These are phyloP conservation scores for Natrix natrix DNA, from an alignment of 2,797 vertebrate genomes.

Conservation along the genomic window DNA sequence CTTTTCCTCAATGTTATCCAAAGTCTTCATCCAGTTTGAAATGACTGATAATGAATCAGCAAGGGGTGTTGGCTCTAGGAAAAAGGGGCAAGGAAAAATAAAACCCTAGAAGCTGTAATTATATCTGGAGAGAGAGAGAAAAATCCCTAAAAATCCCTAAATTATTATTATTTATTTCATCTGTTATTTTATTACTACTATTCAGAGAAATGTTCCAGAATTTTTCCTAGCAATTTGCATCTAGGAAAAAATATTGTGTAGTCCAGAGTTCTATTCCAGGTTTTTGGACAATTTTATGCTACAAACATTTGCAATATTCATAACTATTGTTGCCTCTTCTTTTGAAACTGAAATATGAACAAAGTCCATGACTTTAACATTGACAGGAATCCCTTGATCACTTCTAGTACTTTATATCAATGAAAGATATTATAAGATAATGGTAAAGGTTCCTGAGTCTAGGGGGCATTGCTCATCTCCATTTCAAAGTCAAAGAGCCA, in stretches of 20 bases:
- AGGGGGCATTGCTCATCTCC: too few relatives aligned
- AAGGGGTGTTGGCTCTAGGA: not conserved
- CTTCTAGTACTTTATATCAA: constrained; percentile 3
- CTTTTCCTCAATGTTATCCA: constrained; percentile 1
- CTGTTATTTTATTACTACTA: not conserved
- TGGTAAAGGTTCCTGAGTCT: too few relatives aligned
- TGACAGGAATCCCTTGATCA: not conserved
- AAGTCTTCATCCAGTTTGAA: constrained; percentile 2
- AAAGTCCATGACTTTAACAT: not conserved
- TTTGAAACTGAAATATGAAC: not conserved
- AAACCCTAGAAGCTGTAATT: not conserved
- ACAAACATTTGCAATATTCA: not conserved
- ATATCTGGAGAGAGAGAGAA: not conserved
- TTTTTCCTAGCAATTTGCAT: not conserved
- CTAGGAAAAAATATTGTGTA: not conserved
- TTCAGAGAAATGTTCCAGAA: not conserved
- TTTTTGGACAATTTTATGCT: not conserved
- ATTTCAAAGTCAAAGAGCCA: too few relatives aligned
- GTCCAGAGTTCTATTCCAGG: not conserved
- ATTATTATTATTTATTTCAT: not conserved
- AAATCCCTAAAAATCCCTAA: too few relatives aligned
- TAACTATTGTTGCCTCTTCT: not conserved
- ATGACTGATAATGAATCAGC: not conserved
- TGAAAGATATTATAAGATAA: not conserved
- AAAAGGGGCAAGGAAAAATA: not conserved